phyloP scores from a whole-genome alignment of 1,140 invertebrate species.

The Mylabris phalerata region DNA sequence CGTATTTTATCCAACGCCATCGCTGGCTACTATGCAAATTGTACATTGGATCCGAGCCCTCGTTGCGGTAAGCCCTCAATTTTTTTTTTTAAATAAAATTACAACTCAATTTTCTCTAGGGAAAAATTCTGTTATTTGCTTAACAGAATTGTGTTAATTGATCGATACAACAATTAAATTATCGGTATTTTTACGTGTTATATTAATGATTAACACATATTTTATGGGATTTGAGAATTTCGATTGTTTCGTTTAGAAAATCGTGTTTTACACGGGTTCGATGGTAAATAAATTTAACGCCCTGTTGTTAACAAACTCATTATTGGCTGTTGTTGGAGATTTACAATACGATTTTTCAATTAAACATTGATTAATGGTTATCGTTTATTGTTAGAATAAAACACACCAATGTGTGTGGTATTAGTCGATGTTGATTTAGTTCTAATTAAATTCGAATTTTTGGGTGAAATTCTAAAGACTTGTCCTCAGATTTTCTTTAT shows the following conservation, averaged over 20 bases:
- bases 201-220: neutral
- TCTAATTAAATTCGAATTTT: no score
- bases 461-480: no score
- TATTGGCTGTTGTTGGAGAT: neutral
- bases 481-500: no score
- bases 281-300: neutral
- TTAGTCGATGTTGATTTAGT: no score
- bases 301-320: neutral
- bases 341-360: no score
- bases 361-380: no score
- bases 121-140: neutral
- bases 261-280: neutral
- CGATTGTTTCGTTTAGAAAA: neutral
- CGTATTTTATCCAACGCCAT: slow-evolving; percentile 30
- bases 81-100: slow-evolving; percentile 1
- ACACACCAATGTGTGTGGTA: no score
- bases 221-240: neutral
- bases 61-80: slow-evolving; percentile 38
- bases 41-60: slow-evolving; percentile 38
- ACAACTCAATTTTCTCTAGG: neutral
- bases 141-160: neutral
- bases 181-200: neutral
- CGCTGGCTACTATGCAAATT: slow-evolving; percentile 42
- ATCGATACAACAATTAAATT: neutral
- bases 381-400: no score